Base-by-base conservation (phyloP, 2,113 vertebrate species). In the Neopipo cinnamomea region DNA sequence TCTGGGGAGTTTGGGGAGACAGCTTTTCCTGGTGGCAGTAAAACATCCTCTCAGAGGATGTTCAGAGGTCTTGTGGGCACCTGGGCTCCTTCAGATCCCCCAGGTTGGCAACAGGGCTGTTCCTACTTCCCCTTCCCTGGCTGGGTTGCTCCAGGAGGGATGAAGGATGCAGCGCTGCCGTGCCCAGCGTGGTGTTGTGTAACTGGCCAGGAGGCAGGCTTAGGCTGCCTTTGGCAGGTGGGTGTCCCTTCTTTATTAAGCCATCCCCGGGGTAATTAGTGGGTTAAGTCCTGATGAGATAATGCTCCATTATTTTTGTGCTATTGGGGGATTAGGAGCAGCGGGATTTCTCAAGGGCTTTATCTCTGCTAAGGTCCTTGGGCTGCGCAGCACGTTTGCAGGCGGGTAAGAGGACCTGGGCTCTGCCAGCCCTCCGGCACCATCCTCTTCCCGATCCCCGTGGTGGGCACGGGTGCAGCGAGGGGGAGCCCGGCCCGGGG, bases 241-340 rank as follows among this genome's bases (percentile, higher is more conserved):
- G 88, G 71, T 93, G 87, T 92, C 94, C 94, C 87, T 91, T 88
- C 86, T 76, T 91, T 73, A 41, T 81, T 95, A 95, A 93, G 88
- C 88, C 85, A 50, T 63, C 85, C 78, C 77, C 13, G 6, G 76
- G 55, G 89, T 94, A 95, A 96, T 95, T 91, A 94, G 80, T 62
- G 88, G 37, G 53, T 56, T 95, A 88, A 82, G 62, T 83, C 95
- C 77, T 89, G 96, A 96, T 85, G 95, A 95, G 96, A 95, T 96
- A 95, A 95, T 25, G 53, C 88, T 88, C 87, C 74, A 70, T 95
- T 96, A 95, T 92, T 95, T 96, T 95, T 41, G 94, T 89, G 91
- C 89, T 86, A 0, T 71, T 30, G 89, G 68, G 89, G 95, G 95
- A 97, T 97, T 97, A 96, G 96, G 87, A 85, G 91, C 89, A 53